phyloP scores from a whole-genome alignment of 2,888 invertebrate genomes.

The Leptothorax acervorum region DNA sequence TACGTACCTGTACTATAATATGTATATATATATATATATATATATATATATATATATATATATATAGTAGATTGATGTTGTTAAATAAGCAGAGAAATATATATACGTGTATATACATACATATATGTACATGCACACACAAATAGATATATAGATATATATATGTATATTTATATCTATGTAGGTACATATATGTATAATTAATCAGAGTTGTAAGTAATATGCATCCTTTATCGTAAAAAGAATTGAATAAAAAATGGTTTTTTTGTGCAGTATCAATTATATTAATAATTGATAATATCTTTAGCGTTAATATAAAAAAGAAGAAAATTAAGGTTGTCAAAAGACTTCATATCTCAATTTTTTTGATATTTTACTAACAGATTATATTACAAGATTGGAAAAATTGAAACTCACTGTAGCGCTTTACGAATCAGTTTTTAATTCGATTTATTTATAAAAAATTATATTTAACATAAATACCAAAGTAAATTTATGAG shows the following conservation, averaged over 20 bases:
- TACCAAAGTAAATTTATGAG: conserved; percentile 58
- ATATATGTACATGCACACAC: background rate
- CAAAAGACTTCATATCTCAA: background rate
- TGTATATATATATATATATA: conserved; percentile 13
- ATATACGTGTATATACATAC: background rate
- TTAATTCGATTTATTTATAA: conserved; percentile 55
- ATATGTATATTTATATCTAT: too few species aligned
- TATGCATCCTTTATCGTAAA: conserved; percentile 2
- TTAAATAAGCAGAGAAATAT: conserved; percentile 70
- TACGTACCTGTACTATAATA: too few species aligned
- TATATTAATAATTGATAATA: background rate
- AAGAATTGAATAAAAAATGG: conserved; percentile 2
- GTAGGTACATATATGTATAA: background rate
- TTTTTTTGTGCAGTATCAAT: conserved; percentile 5
- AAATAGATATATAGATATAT: background rate
- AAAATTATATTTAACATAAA: conserved; percentile 57
- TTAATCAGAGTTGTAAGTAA: background rate
- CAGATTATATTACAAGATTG: conserved; percentile 41
- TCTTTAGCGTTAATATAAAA: background rate
- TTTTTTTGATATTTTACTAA: conserved; percentile 3
- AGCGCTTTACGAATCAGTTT: conserved; percentile 38
- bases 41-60: background rate
- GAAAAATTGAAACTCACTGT: conserved; percentile 54
- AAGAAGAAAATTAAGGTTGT: background rate
- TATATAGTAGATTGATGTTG: conserved; percentile 68